Evolutionary conservation across 1,140 invertebrate species (phyloP).

Genomic region (Augochlora pura): DNA sequence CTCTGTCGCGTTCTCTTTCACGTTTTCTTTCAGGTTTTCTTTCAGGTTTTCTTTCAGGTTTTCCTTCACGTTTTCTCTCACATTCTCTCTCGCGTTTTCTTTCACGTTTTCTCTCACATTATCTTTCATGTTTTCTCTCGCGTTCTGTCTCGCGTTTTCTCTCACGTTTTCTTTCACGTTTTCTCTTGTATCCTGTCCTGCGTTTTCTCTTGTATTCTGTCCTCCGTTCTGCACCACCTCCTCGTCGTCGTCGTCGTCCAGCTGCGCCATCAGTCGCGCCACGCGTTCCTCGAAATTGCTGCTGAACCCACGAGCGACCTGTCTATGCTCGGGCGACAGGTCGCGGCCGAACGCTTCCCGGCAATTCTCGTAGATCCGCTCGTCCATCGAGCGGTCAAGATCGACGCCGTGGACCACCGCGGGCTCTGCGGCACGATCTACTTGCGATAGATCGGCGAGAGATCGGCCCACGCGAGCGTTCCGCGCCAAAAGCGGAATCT

Average conservation of each 20-base stretch:
- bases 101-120: too few relatives aligned
- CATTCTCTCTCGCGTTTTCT: too few relatives aligned
- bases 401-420: slow-evolving; percentile 47
- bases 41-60: too few relatives aligned
- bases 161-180: too few relatives aligned
- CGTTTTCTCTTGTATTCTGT: too few relatives aligned
- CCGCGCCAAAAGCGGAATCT: slow-evolving; percentile 73
- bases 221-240: too few relatives aligned
- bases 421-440: slow-evolving; percentile 71
- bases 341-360: slow-evolving; percentile 52
- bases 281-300: slow-evolving; percentile 71
- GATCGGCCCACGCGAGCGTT: slow-evolving; percentile 68
- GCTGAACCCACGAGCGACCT: slow-evolving; percentile 23
- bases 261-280: slow-evolving; percentile 70
- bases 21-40: background rate
- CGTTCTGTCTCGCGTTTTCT: too few relatives aligned
- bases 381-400: slow-evolving; percentile 69
- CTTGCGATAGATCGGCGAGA: slow-evolving; percentile 75
- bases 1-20: too few relatives aligned
- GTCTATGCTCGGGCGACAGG: background rate
- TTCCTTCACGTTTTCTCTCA: too few relatives aligned
- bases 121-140: too few relatives aligned
- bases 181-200: too few relatives aligned
- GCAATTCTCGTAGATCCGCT: slow-evolving; percentile 75
- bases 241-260: slow-evolving; percentile 70